A percentile compares a stretch with the other conserved stretches of the same genome.
Conservation (phyloP, 2,113 vertebrate genomes). For the Nibea coibor region DNA sequence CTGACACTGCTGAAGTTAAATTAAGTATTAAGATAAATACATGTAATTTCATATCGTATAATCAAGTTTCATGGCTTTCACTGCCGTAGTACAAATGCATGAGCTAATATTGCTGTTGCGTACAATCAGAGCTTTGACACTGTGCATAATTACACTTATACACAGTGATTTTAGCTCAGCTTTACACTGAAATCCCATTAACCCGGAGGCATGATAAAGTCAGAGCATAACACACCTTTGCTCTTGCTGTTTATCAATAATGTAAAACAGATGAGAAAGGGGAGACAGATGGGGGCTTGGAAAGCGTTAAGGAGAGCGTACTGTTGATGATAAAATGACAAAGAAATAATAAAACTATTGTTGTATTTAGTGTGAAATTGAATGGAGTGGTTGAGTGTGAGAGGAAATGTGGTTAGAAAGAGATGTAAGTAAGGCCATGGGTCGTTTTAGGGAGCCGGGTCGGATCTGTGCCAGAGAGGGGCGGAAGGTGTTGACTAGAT, state of each 20-base stretch:
- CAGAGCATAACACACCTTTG: slow-evolving; percentile 38
- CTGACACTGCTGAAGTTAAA: background rate
- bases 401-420: slow-evolving; percentile 16
- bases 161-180: slow-evolving; percentile 2
- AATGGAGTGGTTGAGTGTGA: background rate
- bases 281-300: background rate
- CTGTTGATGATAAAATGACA: background rate
- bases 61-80: background rate
- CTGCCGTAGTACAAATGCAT: slow-evolving; percentile 3
- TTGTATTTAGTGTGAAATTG: background rate
- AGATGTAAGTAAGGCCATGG: slow-evolving; percentile 50
- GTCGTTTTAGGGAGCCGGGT: slow-evolving; percentile 61
- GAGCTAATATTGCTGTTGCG: background rate
- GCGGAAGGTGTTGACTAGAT: slow-evolving; percentile 81
- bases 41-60: background rate
- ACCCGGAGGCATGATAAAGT: slow-evolving; percentile 6
- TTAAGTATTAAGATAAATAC: background rate
- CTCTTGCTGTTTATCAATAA: slow-evolving; percentile 64
- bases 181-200: slow-evolving; percentile 63
- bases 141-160: slow-evolving; percentile 32
- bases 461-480: slow-evolving; percentile 47
- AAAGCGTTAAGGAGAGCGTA: background rate
- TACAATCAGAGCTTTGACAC: slow-evolving; percentile 12
- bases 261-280: slow-evolving; percentile 54
- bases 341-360: background rate